Percentiles rank a stretch among this genome's conserved stretches.
Conservation (phyloP, 1,140 invertebrate genomes). For the Vollenhovia emeryi region DNA sequence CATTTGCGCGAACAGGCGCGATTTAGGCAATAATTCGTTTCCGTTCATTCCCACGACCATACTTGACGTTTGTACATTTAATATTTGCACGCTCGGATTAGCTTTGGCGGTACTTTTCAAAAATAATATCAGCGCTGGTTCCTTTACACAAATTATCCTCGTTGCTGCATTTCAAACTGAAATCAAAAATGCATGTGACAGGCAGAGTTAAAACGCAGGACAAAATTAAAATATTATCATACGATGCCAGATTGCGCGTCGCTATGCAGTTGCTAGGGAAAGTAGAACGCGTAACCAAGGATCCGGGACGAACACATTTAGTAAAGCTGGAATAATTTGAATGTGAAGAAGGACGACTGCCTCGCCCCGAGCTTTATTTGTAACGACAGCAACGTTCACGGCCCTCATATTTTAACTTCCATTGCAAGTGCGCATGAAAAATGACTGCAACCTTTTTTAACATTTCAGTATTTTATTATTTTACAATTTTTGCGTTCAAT, state of each 20-base stretch:
- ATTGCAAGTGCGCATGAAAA: background rate
- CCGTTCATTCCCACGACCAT: background rate
- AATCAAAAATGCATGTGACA: slow-evolving; percentile 5
- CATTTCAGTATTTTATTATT: background rate
- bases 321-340: slow-evolving; percentile 51
- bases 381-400: slow-evolving; percentile 14
- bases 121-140: slow-evolving; percentile 2
- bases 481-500: background rate
- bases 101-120: background rate
- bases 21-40: background rate
- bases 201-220: slow-evolving; percentile 22
- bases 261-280: slow-evolving; percentile 47
- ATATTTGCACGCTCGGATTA: background rate
- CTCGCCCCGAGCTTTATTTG: slow-evolving; percentile 30
- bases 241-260: slow-evolving; percentile 36
- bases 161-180: background rate
- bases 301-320: slow-evolving; percentile 36
- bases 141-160: background rate
- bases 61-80: background rate
- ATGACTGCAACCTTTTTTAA: background rate
- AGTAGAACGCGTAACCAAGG: slow-evolving; percentile 43
- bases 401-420: slow-evolving; percentile 11
- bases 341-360: slow-evolving; percentile 30
- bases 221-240: slow-evolving; percentile 54
- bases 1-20: background rate